Evolutionary conservation across 2,888 invertebrate genomes (phyloP), one percentile per base, ranked within the genome.

Genomic region (Erebia aethiops): DNA sequence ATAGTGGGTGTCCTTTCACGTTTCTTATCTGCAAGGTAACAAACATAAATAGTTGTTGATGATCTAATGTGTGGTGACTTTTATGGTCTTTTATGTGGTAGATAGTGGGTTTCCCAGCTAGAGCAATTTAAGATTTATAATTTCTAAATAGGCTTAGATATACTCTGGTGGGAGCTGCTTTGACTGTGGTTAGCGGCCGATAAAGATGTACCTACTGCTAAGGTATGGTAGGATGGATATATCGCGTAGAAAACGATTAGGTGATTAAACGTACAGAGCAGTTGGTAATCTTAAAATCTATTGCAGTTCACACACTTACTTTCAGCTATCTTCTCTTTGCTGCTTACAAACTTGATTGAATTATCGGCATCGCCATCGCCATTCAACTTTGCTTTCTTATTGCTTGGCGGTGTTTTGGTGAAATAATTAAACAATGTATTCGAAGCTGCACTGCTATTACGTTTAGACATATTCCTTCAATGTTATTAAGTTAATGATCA

Each of bases 401-500:
- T 87, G 5, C 91, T 81, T 1, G 93, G 94, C 9, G 95, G 95
- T 0, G 95, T 95, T 84, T 94, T 95, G 1, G 93, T 84, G 79
- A 96, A 96, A 81, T 96, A 96, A 81, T 96, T 96, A 62, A 95
- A 95, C 14, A 96, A 81, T 0, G 96, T 96, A 80, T 96, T 96
- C 54, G 95, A 92, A 26, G 83, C 69, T 7, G 86, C 85, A 13
- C 81, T 77, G 71, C 89, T 92, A 71, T 88, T 91, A 41, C 93
- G 85, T 78, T 93, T 93, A 1, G 92, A 92, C 93, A 93, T 93
- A 41, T 61, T 65, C 63, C n/a, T 18, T 43, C n/a, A 56, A 64
- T 56, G 43, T 1, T 13, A 14, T 1, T 13, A 10, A 35, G 2
- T 14, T 57, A 26, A 51, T 11, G 51, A 49, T 4, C n/a, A n/a